These are phyloP conservation scores for Ricordea florida DNA, from an alignment of 92 coral and sea anemone genomes.

Conservation along the genomic window DNA sequence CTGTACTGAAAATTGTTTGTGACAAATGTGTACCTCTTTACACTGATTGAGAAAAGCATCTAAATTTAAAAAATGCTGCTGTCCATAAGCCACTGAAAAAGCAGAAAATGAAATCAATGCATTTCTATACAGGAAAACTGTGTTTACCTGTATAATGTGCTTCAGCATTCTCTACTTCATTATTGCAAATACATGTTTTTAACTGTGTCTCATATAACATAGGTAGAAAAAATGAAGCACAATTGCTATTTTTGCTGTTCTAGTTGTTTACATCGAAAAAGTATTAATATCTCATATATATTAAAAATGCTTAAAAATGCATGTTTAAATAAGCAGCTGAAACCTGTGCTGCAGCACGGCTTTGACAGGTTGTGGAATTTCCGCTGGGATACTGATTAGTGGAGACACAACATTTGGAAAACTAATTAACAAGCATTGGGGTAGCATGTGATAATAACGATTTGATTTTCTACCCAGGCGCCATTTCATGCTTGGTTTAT, in stretches of 20 bases:
- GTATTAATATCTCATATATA: background rate
- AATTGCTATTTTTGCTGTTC: background rate
- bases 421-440: slow-evolving; percentile 2
- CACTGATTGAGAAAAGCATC: background rate
- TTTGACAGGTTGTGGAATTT: slow-evolving; percentile 8
- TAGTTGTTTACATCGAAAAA: background rate
- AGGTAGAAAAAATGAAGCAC: background rate
- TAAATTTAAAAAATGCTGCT: background rate
- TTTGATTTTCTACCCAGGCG: slow-evolving; percentile 10
- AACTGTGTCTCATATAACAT: no score
- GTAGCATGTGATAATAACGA: slow-evolving; percentile 18
- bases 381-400: background rate
- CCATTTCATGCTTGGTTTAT: background rate
- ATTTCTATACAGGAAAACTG: background rate
- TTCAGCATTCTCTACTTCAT: background rate
- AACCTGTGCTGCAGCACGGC: slow-evolving; percentile 7
- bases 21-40: background rate
- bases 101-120: background rate
- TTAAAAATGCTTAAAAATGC: slow-evolving; percentile 7
- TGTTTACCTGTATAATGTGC: background rate
- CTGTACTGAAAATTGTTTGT: background rate
- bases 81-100: background rate
- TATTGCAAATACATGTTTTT: no score
- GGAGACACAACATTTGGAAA: background rate
- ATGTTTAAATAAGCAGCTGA: background rate